phyloP scores from a whole-genome alignment of 1,140 invertebrate species.

The Drosophila persimilis region DNA sequence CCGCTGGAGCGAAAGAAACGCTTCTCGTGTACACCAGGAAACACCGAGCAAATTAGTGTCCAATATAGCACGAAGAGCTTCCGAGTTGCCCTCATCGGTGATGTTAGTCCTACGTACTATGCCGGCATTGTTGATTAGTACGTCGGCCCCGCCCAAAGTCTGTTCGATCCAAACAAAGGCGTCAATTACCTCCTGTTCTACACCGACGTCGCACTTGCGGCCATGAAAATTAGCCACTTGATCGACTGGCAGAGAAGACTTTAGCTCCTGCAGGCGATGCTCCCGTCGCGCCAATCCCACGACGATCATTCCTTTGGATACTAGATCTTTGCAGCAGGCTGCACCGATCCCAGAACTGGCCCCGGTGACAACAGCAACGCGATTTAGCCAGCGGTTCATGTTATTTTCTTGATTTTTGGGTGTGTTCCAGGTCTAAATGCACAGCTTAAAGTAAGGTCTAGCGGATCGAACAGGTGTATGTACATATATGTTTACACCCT shows the following conservation, averaged over 20 bases:
- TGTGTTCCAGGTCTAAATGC: too few species aligned
- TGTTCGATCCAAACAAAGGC: slow-evolving; percentile 86
- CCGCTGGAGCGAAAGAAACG: slow-evolving; percentile 85
- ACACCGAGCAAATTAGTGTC: slow-evolving; percentile 85
- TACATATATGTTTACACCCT: too few species aligned
- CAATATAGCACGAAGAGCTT: slow-evolving; percentile 54
- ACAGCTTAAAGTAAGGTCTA: too few species aligned
- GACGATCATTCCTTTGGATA: slow-evolving; percentile 85
- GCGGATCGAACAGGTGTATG: too few species aligned
- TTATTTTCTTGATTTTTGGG: neutral
- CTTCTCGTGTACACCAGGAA: slow-evolving; percentile 84
- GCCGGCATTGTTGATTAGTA: slow-evolving; percentile 89
- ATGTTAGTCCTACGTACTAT: slow-evolving; percentile 45
- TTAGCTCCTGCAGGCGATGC: slow-evolving; percentile 80
- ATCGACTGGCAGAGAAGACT: slow-evolving; percentile 32
- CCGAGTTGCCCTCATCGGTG: slow-evolving; percentile 60
- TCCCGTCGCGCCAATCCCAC: slow-evolving; percentile 88
- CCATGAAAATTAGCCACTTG: slow-evolving; percentile 59
- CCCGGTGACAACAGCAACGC: slow-evolving; percentile 69
- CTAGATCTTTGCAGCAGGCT: slow-evolving; percentile 81
- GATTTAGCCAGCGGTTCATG: slow-evolving; percentile 68
- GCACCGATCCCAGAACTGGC: slow-evolving; percentile 85
- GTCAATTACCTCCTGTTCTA: slow-evolving; percentile 86
- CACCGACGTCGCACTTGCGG: slow-evolving; percentile 85
- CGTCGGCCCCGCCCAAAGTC: slow-evolving; percentile 86